Base-by-base conservation (phyloP, 2,797 vertebrate genomes). In the Gorsachius magnificus region DNA sequence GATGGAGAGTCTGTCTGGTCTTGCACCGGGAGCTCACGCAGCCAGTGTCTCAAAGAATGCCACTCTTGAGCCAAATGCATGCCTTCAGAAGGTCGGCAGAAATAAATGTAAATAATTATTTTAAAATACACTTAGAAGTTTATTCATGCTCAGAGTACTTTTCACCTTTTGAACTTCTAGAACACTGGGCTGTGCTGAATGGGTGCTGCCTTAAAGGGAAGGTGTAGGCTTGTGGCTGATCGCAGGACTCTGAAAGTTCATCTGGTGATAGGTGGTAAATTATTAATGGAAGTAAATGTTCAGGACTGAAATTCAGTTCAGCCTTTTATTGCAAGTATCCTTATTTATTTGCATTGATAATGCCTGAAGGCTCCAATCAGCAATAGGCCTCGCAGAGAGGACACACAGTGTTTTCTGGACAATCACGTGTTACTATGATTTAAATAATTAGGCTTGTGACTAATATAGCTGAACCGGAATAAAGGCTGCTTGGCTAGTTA, bases 61-160 rank as follows among this genome's bases (percentile, higher is more conserved):
- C 93, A 89, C 89, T 94, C 90, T 83, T 43, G 76, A 96, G 94
- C 95, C 97, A 97, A 97, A 95, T 93, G 92, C 93, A 70, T 95
- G 89, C 91, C 79, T 97, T 66, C 94, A 93, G 87, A 94, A 94
- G 93, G 92, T 92, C 69, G 6, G 64, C 93, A 96, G 95, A 87
- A 95, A 96, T 95, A 88, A 96, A 96, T 97, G 96, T 97, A 97
- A 97, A 97, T 97, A 97, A 93, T 97, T 97, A 96, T 96, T 97
- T 95, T 97, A 96, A 96, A 97, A 95, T 60, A 93, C 96, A 94
- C 93, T 93, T 86, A 93, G 82, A 54, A 91, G 93, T 94, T 96
- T 96, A 93, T 96, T 97, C 93, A 79, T 86, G 91, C 87, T 94
- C 74, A 35, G 92, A 96, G 96, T 81, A 89, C 87, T 91, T 81